Base-by-base conservation (phyloP, 2,113 vertebrate species). In the Geococcyx californianus region DNA sequence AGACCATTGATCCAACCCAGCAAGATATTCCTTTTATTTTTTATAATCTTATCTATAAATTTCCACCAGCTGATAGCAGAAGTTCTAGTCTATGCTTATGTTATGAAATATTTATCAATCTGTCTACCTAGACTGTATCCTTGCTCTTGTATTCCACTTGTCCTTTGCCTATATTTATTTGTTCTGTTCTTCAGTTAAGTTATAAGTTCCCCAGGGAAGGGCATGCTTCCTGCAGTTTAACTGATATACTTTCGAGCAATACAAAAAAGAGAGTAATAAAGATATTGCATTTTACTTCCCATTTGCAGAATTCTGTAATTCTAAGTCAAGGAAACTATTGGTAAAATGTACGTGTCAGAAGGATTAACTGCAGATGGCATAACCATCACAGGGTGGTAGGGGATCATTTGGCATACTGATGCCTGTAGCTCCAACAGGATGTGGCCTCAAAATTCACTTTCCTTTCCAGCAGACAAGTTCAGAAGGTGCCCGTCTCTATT, bases 61-160 rank as follows among this genome's bases (percentile, higher is more conserved):
- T 31, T 89, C 72, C 64, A 67, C 21, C 18, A 63, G 52, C 52
- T 40, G 54, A 68, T 45, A 85, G 62, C 59, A 91, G 28, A 79
- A 75, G 40, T 83, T 91, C n/a, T 59, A 95, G 33, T 20, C 63
- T 90, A 29, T 73, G 36, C 14, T 78, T 87, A 74, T 19, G 36
- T 40, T 68, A 87, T 79, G 54, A 94, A 95, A 93, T 80, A 96
- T 82, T 82, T 87, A 90, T 83, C 72, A 74, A 15, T 83, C 21
- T 17, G 5, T 47, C 67, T 90, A 74, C 80, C 63, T 85, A 73
- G 63, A 25, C 70, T 87, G 26, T 33, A 76, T 86, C 20, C 21
- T 93, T 91, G 60, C 68, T 72, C 67, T 62, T 80, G 42, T 44
- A 63, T 70, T 88, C 34, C 24, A 23, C 5, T 66, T 80, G 34